Base-by-base conservation (phyloP, 2,113 vertebrate genomes). In the Panthera tigris region DNA sequence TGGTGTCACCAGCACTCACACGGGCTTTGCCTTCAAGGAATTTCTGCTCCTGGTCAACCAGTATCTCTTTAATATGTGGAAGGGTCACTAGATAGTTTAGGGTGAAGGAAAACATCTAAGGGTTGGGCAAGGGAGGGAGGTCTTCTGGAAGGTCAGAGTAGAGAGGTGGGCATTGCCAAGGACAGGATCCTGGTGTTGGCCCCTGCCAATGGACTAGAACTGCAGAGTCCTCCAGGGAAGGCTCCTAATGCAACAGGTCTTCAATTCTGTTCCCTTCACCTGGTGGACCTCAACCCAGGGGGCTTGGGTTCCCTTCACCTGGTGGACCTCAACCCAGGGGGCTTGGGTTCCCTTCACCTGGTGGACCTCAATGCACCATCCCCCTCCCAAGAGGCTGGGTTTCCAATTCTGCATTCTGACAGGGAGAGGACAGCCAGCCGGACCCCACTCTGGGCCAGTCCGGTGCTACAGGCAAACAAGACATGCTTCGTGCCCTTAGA, bases 21-120 rank as follows among this genome's bases (percentile, higher is more conserved):
- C 13, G 5, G 25, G 45, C 88, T 71, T 41, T 27, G 15, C 71
- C 93, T 88, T 94, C 73, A 39, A 71, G 66, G 65, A 81, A 81
- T 90, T 18, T 82, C 61, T 92, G 73, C 73, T 85, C 3, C 33
- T 78, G 48, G 71, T 89, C 25, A 0, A 29, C 95, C 14, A 31
- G 36, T 29, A 1, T 45, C 66, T 73, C 68, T 15, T 50, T 36
- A n/a, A 14, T 57, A 13, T 11, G 55, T n/a, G 18, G 21, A 45
- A 86, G 39, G 36, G 74, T 81, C 71, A 57, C 52, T 93, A 61
- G n/a, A 19, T 86, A 41, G 39, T 80, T 78, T 39, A 68, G 78
- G 55, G 48, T 52, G 29, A 63, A 33, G 45, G 19, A 15, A 63
- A 15, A 71, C 7, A 45, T 41, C 27, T 3, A 14, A 33, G 31